Base-by-base conservation (phyloP, 2,113 vertebrate genomes). In the Camelus dromedarius region DNA sequence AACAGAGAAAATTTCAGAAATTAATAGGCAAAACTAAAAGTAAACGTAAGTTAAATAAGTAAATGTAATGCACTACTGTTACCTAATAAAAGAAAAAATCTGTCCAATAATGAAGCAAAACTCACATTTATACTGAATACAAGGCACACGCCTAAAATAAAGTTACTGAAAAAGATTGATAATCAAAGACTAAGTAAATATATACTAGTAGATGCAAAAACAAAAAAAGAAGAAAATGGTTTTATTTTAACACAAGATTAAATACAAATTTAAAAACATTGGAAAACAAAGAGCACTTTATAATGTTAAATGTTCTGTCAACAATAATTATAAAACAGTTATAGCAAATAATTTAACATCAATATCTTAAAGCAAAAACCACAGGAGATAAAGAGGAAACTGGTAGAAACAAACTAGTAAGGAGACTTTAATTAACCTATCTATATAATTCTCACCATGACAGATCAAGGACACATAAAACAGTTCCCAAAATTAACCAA, bases 221-320 rank as follows among this genome's bases (percentile, higher is more conserved):
- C 66, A 10, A 54, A 70, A 72, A 75, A 10, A 54, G 11, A 50
- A 84, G 38, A 5, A 8, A 6, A 94, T 30, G 35, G 12, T 30
- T 52, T 75, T 82, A 89, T 64, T 42, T 91, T 91, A 90, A 84
- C 19, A 60, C 18, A 54, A 38, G 79, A 83, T 75, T 75, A 86
- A 85, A 75, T 75, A 81, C 10, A 86, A 86, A 24, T 66, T 88
- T n/a, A 56, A 80, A 70, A 91, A 48, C 18, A 28, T 58, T 91
- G 54, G 24, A 93, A 93, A 72, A 72, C 28, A 70, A 85, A 80
- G 14, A 89, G 24, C 13, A 91, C 46, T 30, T 83, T 28, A 54
- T 24, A 72, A 52, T 70, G 72, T 48, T 93, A 73, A 85, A 52
- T 66, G 80, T 66, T 66, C 13, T 81, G 48, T 75, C 20, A 86